Base-by-base conservation (phyloP, 2,888 invertebrate genomes). In the Brenthis daphne region DNA sequence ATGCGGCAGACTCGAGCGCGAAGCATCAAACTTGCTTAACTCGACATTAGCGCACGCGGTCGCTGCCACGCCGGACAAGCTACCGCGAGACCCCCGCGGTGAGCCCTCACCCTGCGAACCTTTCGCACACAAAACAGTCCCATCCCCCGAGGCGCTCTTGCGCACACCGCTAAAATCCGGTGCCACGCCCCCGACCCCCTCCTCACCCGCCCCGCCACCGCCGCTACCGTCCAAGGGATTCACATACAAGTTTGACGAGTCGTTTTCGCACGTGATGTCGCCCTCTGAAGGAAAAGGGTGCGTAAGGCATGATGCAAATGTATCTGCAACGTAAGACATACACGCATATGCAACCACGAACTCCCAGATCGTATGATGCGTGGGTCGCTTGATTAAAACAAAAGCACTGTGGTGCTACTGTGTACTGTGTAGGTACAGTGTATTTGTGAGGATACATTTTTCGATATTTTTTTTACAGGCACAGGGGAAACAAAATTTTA, bases 231-330 rank as follows among this genome's bases (percentile, higher is more conserved):
- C 96, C 93, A 97, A 88, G 70, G 97, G 97, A 92, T 97, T 97
- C 85, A 97, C 96, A 91, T 97, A 97, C 84, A 97, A 94, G 94
- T 97, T 97, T 87, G 97, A 97, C 88, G 95, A 95, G 87, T 96
- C 96, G 83, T 91, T 92, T 84, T 94, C 94, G 85, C 94, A 93
- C 78, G 95, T 95, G 83, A 96, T 94, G 92, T 96, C 96, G 85
- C 95, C 96, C 94, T 97, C 96, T 81, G 97, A 97, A 90, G 96
- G 95, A 93, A 97, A 98, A 83, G 98, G 98, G 94, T 98, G 98
- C 83, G 98, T 98, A 94, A 98, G 97, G 94, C 98, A 98, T 92
- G 98, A 98, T 89, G 98, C 98, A 93, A 98, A 99, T 77, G 98
- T 98, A 92, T 98, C 98, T 83, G 98, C 96, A 93, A 98, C 96